phyloP scores from a whole-genome alignment of 2,113 vertebrate species.

The Abramis brama region DNA sequence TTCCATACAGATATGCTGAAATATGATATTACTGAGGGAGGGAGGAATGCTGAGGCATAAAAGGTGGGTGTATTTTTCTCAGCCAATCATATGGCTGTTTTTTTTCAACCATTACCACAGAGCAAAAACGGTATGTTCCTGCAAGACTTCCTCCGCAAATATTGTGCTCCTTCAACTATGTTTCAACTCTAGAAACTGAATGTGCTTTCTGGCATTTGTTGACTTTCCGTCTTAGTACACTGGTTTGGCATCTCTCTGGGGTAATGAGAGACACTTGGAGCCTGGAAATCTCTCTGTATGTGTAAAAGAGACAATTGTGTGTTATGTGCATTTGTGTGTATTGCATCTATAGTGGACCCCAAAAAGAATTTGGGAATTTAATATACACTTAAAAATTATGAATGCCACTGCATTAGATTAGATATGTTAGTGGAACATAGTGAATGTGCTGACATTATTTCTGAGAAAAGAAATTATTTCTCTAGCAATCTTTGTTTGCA shows the following conservation, averaged over 20 bases:
- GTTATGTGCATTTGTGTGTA: neutral
- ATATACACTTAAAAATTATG: conserved; percentile 41
- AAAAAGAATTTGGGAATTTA: neutral
- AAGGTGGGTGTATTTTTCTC: conserved; percentile 62
- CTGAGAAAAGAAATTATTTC: neutral
- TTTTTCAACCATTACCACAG: conserved; percentile 46
- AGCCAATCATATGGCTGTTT: conserved; percentile 63
- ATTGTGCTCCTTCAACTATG: conserved; percentile 36
- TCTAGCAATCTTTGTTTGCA: neutral
- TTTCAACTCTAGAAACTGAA: neutral
- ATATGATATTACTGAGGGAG: neutral
- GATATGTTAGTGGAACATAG: neutral
- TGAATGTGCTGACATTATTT: neutral
- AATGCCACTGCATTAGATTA: conserved; percentile 14
- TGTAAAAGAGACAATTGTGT: neutral
- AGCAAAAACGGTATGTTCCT: conserved; percentile 57
- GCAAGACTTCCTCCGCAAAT: conserved; percentile 52
- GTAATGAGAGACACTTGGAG: neutral
- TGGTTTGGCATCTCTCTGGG: neutral
- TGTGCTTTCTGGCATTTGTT: conserved; percentile 10
- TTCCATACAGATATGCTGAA: neutral
- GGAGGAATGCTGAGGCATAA: neutral
- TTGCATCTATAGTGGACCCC: neutral
- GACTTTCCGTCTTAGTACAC: neutral
- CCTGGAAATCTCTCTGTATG: neutral